Evolutionary conservation across 2,888 invertebrate species (phyloP).

Genomic region (Drosophila putrida): DNA sequence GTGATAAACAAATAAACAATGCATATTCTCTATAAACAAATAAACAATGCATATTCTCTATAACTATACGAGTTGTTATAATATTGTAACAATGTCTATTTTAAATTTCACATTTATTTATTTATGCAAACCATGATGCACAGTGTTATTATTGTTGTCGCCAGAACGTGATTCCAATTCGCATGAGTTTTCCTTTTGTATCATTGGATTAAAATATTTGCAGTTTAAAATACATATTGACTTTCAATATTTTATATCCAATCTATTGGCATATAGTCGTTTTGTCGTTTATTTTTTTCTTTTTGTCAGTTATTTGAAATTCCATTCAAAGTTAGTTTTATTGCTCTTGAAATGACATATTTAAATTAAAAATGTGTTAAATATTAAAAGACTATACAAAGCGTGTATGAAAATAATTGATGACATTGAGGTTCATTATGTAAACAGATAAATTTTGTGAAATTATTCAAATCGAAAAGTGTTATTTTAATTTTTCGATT

Average conservation of each 20-base stretch:
- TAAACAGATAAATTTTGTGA: not conserved
- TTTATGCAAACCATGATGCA: conserved; percentile 5
- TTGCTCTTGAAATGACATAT: not conserved
- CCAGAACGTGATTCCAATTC: conserved; percentile 5
- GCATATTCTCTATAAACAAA: conserved; percentile 3
- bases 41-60: conserved; percentile 1
- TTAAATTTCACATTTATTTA: conserved; percentile 7
- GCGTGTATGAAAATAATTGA: too few relatives aligned
- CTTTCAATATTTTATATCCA: not conserved
- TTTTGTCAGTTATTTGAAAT: too few relatives aligned
- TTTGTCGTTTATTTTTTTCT: not conserved
- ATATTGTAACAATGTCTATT: conserved; percentile 13
- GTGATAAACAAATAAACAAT: conserved; percentile 14
- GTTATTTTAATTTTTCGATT: too few relatives aligned
- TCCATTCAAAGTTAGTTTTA: too few relatives aligned
- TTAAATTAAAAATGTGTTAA: not conserved
- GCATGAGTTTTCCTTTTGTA: conserved; percentile 1
- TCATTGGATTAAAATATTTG: conserved; percentile 7
- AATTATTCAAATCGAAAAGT: too few relatives aligned
- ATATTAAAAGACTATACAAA: too few relatives aligned
- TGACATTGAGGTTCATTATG: not conserved
- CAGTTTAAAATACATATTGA: conserved; percentile 3
- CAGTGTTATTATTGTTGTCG: conserved; percentile 3
- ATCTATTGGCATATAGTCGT: not conserved
- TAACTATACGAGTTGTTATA: not conserved